A percentile compares a stretch with the other conserved stretches of the same genome.
Evolutionary conservation across 37 sponge, comb jelly and placozoan species (phyloP).

Genomic region (Diacarnus erythraeanus): DNA sequence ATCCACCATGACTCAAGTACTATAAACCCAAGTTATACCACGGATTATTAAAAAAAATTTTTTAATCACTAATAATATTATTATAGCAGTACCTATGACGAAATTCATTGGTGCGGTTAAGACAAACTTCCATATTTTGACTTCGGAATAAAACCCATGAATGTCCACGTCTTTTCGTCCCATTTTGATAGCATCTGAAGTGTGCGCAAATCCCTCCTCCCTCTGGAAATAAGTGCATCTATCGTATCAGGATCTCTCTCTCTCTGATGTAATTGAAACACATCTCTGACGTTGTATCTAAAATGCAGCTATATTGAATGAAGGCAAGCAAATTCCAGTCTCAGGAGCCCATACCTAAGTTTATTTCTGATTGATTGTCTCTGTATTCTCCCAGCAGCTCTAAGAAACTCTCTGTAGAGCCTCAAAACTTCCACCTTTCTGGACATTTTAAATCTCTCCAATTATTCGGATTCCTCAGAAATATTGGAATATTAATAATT

Average conservation of each 20-base stretch:
- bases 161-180: slow-evolving; percentile 15
- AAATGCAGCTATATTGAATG: not conserved
- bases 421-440: slow-evolving; percentile 20
- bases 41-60: too few relatives aligned
- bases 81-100: too few relatives aligned
- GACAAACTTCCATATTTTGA: too few relatives aligned
- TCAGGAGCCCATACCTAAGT: slow-evolving; percentile 30
- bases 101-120: too few relatives aligned
- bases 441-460: not conserved
- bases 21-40: too few relatives aligned
- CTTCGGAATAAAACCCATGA: too few relatives aligned
- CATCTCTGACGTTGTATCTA: slow-evolving; percentile 64
- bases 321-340: not conserved
- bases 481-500: not conserved
- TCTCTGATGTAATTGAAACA: slow-evolving; percentile 45
- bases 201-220: slow-evolving; percentile 24
- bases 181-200: slow-evolving; percentile 24
- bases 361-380: slow-evolving; percentile 18
- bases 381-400: slow-evolving; percentile 16
- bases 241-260: slow-evolving; percentile 34
- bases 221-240: slow-evolving; percentile 27
- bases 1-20: too few relatives aligned
- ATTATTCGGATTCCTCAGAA: not conserved
- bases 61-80: too few relatives aligned
- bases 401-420: slow-evolving; percentile 49